These are phyloP conservation scores for Sebastes schlegelii DNA, from an alignment of 2,113 vertebrate species.

Conservation along the genomic window DNA sequence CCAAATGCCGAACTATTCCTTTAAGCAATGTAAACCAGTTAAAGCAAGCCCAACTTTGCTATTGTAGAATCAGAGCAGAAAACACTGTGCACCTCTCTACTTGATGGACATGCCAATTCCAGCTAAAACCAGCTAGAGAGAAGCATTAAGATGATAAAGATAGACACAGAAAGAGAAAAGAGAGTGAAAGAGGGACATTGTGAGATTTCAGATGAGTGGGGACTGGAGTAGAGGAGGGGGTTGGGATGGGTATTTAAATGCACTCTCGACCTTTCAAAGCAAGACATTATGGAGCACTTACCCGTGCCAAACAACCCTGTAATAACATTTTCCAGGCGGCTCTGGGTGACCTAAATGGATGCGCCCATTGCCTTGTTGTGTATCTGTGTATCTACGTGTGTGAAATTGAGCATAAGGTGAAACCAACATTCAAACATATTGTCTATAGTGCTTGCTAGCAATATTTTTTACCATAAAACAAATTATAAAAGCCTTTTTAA, in stretches of 20 bases:
- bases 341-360: constrained; percentile 50
- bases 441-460: neutral
- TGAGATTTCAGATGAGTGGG: constrained; percentile 25
- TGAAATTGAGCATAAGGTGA: constrained; percentile 9
- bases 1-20: neutral
- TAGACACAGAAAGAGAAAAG: neutral
- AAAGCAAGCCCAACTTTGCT: neutral
- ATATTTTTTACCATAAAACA: neutral
- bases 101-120: neutral
- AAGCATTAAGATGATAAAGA: constrained; percentile 10
- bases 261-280: constrained; percentile 63
- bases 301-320: constrained; percentile 29
- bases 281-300: constrained; percentile 69
- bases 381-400: constrained; percentile 1
- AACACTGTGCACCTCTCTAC: neutral
- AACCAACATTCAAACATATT: neutral
- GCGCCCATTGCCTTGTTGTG: constrained; percentile 1
- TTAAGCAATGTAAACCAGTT: neutral
- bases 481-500: neutral
- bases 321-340: constrained; percentile 58
- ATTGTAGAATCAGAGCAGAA: neutral
- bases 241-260: constrained; percentile 36
- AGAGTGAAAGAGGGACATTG: neutral
- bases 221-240: neutral
- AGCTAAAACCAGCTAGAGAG: neutral